Percentiles rank a stretch among this genome's conserved stretches.
Evolutionary conservation across 2,113 vertebrate genomes (phyloP).

Genomic region (Podarcis cretensis): DNA sequence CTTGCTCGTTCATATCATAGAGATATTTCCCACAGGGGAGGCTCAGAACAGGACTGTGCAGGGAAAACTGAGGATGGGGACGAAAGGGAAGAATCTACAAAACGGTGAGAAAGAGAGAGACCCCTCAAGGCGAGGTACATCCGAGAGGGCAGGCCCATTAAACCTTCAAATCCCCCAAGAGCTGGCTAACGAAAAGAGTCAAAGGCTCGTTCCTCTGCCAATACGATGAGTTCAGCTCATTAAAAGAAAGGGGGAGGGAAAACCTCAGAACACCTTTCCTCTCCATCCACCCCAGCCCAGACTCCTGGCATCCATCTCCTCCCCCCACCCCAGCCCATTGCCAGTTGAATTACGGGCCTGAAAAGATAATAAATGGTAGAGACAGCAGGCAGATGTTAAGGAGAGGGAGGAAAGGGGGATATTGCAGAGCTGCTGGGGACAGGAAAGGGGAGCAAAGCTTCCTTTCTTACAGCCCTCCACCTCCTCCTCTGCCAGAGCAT

Average conservation of each 20-base stretch:
- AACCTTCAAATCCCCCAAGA: neutral
- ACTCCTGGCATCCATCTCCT: constrained; percentile 53
- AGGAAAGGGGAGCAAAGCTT: constrained; percentile 52
- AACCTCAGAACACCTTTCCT: neutral
- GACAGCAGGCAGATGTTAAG: constrained; percentile 23
- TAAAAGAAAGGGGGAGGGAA: neutral
- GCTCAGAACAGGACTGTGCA: no score
- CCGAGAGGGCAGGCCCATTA: neutral
- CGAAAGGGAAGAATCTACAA: neutral
- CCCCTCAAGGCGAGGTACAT: neutral
- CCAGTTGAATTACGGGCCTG: constrained; percentile 43
- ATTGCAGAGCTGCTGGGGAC: neutral
- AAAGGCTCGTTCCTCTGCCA: neutral
- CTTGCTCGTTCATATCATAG: no score
- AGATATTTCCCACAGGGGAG: no score
- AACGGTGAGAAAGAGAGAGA: no score
- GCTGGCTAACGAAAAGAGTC: no score
- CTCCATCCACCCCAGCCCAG: neutral
- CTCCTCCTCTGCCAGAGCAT: constrained; percentile 26
- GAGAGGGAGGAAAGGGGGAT: neutral
- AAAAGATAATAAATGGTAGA: constrained; percentile 40
- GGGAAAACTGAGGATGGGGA: neutral
- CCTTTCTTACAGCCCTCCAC: constrained; percentile 60
- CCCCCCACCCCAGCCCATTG: constrained; percentile 54
- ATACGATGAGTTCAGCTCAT: neutral